Base-by-base conservation (phyloP, 2,797 vertebrate species). In the Coregonus suidteri region DNA sequence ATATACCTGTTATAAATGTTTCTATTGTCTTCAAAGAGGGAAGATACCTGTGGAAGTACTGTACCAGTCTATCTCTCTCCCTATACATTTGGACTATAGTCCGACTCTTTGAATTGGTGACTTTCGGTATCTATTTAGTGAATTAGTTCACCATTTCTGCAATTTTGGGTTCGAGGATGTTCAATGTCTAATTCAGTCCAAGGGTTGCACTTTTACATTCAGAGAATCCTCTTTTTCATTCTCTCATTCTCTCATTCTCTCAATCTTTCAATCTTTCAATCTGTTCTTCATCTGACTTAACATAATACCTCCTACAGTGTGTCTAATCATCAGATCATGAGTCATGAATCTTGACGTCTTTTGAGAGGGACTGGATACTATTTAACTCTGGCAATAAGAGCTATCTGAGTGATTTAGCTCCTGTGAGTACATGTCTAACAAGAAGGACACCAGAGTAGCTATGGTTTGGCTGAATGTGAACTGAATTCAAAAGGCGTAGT, bases 281-380 rank as follows among this genome's bases (percentile, higher is more conserved):
- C 41, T 13, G 56, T 34, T 51, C 53, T n/a, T 51, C 54, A 30
- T 18, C n/a, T n/a, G n/a, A n/a, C n/a, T n/a, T n/a, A 67, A 31
- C 5, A 69, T 69, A 41, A 47, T 37, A 70, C 31, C 31, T 47
- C 9, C 51, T 52, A 20, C 20, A 15, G n/a, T 41, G 35, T 37
- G 73, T 74, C 66, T 30, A 73, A 70, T 59, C 30, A 47, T 70
- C 3, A 2, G 4, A 77, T 77, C n/a, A 9, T 66, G 76, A 71
- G 62, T 47, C 69, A 75, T 53, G 77, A 71, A 62, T 56, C 66
- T 73, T 53, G 77, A 76, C 54, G 70, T 6, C 5, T 65, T 78
- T 73, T 81, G 75, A 81, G 84, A 82, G 82, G 79, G 86, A 69
- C 78, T 74, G 37, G 74, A 78, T 20, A 52, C 71, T 64, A 16